Percentiles rank a stretch among this genome's conserved stretches.
Evolutionary conservation across 2,888 invertebrate species (phyloP).

Genomic region (Nipponacmea schrenckii): DNA sequence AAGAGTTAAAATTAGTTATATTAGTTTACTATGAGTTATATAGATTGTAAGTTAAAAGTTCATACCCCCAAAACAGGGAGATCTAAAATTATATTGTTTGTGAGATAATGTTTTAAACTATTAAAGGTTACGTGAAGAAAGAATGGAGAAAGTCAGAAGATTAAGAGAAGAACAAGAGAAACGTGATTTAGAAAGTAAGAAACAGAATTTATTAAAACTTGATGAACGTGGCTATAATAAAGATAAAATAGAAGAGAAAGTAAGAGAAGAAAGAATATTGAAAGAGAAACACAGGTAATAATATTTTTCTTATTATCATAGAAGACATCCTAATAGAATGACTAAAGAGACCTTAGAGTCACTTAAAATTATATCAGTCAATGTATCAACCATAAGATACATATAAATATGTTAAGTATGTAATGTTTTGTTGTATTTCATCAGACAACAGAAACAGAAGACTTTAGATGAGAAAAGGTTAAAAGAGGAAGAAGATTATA

Average conservation of each 20-base stretch:
- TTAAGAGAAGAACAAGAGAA: constrained; percentile 34
- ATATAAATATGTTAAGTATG: not conserved
- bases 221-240: constrained; percentile 39
- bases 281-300: constrained; percentile 37
- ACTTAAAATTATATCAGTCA: too few species aligned
- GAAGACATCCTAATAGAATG: too few species aligned
- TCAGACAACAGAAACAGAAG: constrained; percentile 46
- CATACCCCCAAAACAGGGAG: too few species aligned
- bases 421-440: not conserved
- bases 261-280: constrained; percentile 40
- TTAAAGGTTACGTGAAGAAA: constrained; percentile 46
- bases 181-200: constrained; percentile 33
- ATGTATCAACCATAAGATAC: too few species aligned
- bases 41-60: too few species aligned
- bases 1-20: too few species aligned
- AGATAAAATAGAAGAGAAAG: constrained; percentile 42
- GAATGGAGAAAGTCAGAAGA: constrained; percentile 45
- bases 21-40: too few species aligned
- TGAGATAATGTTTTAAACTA: too few species aligned
- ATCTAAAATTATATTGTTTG: too few species aligned
- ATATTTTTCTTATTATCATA: not conserved
- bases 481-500: constrained; percentile 46
- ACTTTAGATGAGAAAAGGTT: constrained; percentile 51
- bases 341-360: too few species aligned
- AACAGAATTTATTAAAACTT: constrained; percentile 35